These are phyloP conservation scores for Nettapus auritus DNA, from an alignment of 2,113 vertebrate genomes.

Conservation along the genomic window DNA sequence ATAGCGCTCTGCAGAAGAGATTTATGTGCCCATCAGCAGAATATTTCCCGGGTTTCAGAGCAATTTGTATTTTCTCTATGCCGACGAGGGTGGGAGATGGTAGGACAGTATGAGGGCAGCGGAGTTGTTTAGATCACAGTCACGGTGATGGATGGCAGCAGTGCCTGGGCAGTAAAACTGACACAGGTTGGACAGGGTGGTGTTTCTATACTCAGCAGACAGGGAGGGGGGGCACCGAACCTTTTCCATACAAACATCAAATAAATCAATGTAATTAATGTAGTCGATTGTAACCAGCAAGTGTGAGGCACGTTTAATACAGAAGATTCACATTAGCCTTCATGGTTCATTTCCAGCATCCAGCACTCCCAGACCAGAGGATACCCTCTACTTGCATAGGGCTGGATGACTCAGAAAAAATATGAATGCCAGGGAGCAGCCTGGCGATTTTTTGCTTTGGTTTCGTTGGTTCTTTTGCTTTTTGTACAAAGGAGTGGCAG, in stretches of 20 bases:
- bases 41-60: background rate
- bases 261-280: constrained; percentile 31
- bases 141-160: background rate
- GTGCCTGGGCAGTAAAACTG: background rate
- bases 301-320: background rate
- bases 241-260: background rate
- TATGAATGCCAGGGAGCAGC: background rate
- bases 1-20: background rate
- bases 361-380: background rate
- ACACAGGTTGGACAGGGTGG: background rate
- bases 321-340: background rate
- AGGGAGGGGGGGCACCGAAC: background rate
- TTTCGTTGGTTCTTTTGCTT: background rate
- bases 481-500: background rate
- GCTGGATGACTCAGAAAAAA: constrained; percentile 8
- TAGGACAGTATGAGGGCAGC: background rate
- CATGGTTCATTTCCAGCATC: background rate
- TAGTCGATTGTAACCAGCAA: background rate
- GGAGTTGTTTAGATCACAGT: background rate
- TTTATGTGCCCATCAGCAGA: background rate
- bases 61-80: background rate
- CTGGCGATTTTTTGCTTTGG: background rate
- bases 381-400: background rate
- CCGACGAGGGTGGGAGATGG: background rate
- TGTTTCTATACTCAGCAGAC: background rate